Conservation (phyloP, 2,797 vertebrate species). For the Odontamblyopus rebecca region DNA sequence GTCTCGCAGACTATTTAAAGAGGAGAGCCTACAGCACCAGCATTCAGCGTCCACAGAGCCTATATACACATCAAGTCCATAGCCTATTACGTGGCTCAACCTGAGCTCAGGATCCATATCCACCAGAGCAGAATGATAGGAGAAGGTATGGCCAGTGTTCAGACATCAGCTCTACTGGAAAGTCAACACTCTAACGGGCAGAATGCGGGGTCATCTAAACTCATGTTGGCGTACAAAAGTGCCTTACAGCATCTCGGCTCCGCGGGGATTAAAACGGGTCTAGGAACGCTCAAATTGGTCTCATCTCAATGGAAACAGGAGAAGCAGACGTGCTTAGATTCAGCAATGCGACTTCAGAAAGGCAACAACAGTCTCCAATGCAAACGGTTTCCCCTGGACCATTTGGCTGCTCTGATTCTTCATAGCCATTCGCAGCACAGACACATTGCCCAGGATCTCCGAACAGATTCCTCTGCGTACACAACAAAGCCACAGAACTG, state of each 20-base stretch:
- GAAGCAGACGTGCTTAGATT: conserved; percentile 56
- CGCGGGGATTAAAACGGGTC: conserved; percentile 67
- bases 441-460: conserved; percentile 42
- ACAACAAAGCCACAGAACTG: conserved; percentile 75
- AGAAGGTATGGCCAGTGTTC: conserved; percentile 24
- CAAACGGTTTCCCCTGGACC: conserved; percentile 67
- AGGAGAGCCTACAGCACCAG: conserved; percentile 4
- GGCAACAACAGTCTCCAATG: conserved; percentile 31
- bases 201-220: conserved; percentile 45
- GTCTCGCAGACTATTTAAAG: conserved; percentile 45
- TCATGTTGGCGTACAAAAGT: conserved; percentile 65
- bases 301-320: conserved; percentile 74
- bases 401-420: conserved; percentile 67
- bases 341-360: conserved; percentile 26
- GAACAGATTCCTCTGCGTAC: conserved; percentile 19
- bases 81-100: background rate
- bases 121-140: conserved; percentile 37
- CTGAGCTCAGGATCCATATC: background rate
- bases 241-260: conserved; percentile 65
- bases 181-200: conserved; percentile 28
- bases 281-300: conserved; percentile 72
- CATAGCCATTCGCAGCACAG: conserved; percentile 54
- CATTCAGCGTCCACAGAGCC: background rate
- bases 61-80: background rate
- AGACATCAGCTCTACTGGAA: conserved; percentile 23